phyloP scores from a whole-genome alignment of 2,113 vertebrate species.

The Pelecanoides urinatrix region DNA sequence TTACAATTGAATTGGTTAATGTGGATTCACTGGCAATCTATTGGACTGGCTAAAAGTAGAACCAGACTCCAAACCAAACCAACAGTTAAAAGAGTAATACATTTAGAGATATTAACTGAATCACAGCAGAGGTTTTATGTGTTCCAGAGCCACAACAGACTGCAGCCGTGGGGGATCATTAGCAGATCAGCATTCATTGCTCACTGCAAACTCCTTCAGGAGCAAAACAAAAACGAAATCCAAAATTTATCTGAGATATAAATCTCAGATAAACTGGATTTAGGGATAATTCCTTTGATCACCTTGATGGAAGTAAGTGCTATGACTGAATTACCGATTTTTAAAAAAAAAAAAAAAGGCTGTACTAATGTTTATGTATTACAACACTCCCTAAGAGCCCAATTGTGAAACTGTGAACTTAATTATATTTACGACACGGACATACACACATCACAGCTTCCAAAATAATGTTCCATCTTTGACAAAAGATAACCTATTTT shows the following conservation, averaged over 20 bases:
- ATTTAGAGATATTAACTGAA: conserved; percentile 38
- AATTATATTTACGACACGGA: not conserved
- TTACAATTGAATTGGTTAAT: not conserved
- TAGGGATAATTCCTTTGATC: conserved; percentile 10
- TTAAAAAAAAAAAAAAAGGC: not conserved
- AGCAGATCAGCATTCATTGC: conserved; percentile 3
- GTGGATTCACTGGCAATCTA: not conserved
- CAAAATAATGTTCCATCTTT: not conserved
- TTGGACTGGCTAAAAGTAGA: not conserved
- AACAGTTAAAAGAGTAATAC: not conserved
- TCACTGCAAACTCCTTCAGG: conserved; percentile 26
- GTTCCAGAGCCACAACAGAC: not conserved
- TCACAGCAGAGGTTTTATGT: conserved; percentile 16
- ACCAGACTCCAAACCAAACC: not conserved
- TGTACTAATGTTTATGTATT: not conserved
- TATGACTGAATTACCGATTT: not conserved
- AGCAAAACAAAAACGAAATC: not conserved
- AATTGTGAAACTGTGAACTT: not conserved
- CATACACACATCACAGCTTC: not conserved
- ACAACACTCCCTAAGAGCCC: not conserved
- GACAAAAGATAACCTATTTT: not conserved
- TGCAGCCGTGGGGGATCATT: not conserved
- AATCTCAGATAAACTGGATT: not conserved
- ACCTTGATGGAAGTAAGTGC: not conserved
- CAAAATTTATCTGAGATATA: conserved; percentile 8